Base-by-base conservation (phyloP, 2,113 vertebrate genomes). In the Eubucco bourcierii region DNA sequence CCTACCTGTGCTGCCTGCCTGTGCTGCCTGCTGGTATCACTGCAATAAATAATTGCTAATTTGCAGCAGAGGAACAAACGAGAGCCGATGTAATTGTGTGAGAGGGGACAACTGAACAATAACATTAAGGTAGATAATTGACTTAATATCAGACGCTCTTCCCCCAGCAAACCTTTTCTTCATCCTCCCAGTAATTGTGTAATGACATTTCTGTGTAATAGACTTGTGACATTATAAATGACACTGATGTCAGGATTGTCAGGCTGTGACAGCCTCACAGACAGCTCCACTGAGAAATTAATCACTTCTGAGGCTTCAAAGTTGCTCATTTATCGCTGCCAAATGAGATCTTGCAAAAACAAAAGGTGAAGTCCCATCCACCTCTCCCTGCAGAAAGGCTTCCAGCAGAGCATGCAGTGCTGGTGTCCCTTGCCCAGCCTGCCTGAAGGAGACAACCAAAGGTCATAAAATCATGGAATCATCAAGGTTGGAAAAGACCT, bases 171-270 rank as follows among this genome's bases (percentile, higher is more conserved):
- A 90, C 71, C 85, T 91, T 93, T 53, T 76, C 81, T 87, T 88
- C 94, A 59, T 95, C 95, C 92, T 90, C 87, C 15, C 46, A 74
- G 47, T 97, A 96, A 97, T 97, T 98, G 97, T 97, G 96, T 98
- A 97, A 98, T 97, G 97, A 96, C 97, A 96, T 96, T 97, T 97
- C 88, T 95, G 95, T 88, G 94, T 95, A 97, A 97, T 97, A 98
- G 97, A 97, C 95, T 97, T 96, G 97, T 97, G 97, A 97, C 97
- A 97, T 98, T 97, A 97, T 96, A 97, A 98, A 96, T 97, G 98
- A 98, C 97, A 97, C 94, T 96, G 88, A 83, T 96, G 97, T 97
- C 97, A 97, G 96, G 93, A 95, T 89, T 97, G 97, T 97, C 97
- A 97, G 95, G 74, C 93, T 96, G 73, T 97, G 97, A 97, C 97